Conservation (phyloP, 1,140 invertebrate genomes). For the Ridgeia piscesae region DNA sequence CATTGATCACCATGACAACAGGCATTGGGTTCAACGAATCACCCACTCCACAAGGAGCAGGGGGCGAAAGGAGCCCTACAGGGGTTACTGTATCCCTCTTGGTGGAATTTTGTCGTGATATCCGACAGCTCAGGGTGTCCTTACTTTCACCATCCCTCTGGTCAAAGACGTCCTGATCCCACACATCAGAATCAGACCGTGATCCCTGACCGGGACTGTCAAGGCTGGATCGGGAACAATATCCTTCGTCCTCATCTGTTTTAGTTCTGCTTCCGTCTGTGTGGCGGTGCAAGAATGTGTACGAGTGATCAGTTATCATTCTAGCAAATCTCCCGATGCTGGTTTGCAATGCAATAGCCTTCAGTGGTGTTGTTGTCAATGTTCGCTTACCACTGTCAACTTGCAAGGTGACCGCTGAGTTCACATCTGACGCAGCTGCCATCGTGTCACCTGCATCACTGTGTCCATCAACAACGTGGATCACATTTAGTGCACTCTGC, state of each 20-base stretch:
- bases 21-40: not conserved
- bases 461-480: not conserved
- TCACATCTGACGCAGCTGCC: not conserved
- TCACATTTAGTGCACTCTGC: not conserved
- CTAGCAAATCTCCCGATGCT: not conserved
- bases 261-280: slow-evolving; percentile 6
- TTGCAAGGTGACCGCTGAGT: not conserved
- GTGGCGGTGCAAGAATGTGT: not conserved
- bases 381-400: not conserved
- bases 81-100: not conserved
- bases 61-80: not conserved
- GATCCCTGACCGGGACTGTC: slow-evolving; percentile 27
- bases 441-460: not conserved
- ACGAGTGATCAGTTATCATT: slow-evolving; percentile 19
- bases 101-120: not conserved
- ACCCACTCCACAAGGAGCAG: not conserved
- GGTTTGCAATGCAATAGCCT: not conserved
- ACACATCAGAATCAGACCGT: slow-evolving; percentile 19
- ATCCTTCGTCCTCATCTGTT: slow-evolving; percentile 30
- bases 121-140: not conserved
- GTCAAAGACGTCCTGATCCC: slow-evolving; percentile 20
- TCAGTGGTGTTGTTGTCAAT: not conserved
- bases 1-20: not conserved
- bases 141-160: not conserved
- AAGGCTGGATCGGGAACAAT: slow-evolving; percentile 27